Evolutionary conservation across 2,888 invertebrate species (phyloP).

Genomic region (Agapetus fuscipes): DNA sequence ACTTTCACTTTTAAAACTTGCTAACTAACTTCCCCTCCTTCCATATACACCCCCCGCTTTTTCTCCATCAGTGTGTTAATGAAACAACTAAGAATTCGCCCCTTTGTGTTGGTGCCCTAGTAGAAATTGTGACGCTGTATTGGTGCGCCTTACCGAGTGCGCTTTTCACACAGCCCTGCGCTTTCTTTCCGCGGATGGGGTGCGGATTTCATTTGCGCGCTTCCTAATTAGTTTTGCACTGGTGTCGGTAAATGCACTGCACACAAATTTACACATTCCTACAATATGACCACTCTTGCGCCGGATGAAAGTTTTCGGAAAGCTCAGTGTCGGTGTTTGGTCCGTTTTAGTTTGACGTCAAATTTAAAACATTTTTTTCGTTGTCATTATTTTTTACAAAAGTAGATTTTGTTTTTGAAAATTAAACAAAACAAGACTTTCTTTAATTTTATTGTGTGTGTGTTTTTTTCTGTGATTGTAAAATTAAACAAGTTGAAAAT

Average conservation of each 20-base stretch:
- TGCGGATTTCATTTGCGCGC: not conserved
- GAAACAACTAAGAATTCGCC: too few species aligned
- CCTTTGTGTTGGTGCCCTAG: not conserved
- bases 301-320: not conserved
- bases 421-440: slow-evolving; percentile 12
- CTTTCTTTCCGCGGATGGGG: too few species aligned
- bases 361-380: too few species aligned
- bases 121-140: not conserved
- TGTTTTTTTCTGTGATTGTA: too few species aligned
- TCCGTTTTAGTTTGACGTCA: not conserved
- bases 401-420: too few species aligned
- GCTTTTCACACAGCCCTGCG: not conserved
- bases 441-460: too few species aligned
- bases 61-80: not conserved
- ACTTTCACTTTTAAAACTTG: not conserved
- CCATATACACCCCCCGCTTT: not conserved
- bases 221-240: not conserved
- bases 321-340: not conserved
- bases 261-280: too few species aligned
- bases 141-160: not conserved
- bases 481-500: too few species aligned
- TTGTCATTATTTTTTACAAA: too few species aligned
- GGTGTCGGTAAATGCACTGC: too few species aligned
- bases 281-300: too few species aligned
- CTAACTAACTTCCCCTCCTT: not conserved